These are phyloP conservation scores for Uropetala carovei DNA, from an alignment of 2,888 invertebrate genomes.

Conservation along the genomic window DNA sequence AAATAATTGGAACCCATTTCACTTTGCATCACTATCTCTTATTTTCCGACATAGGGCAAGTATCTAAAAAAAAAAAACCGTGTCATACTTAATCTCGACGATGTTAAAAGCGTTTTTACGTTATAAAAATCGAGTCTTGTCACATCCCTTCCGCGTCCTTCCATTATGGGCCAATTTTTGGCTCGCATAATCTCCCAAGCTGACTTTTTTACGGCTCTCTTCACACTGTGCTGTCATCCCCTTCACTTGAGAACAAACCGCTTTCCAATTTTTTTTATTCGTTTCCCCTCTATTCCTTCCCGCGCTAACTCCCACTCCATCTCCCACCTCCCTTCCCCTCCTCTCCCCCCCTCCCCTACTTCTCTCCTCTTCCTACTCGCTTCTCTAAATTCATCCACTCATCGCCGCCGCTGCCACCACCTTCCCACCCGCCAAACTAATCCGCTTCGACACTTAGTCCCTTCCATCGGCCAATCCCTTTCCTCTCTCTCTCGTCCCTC, in stretches of 20 bases:
- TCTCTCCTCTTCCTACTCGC: neutral
- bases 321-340: neutral
- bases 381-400: neutral
- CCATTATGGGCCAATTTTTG: constrained; percentile 4
- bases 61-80: neutral
- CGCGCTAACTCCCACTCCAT: neutral
- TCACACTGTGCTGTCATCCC: constrained; percentile 24
- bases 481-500: neutral
- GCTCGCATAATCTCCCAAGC: neutral
- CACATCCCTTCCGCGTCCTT: neutral
- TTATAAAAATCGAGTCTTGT: neutral
- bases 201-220: neutral
- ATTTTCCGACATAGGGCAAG: neutral
- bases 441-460: neutral
- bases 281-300: too few species aligned
- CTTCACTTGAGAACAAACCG: constrained; percentile 2
- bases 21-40: neutral
- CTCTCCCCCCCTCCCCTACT: neutral
- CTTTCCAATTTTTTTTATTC: constrained; percentile 12
- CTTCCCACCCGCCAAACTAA: neutral
- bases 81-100: neutral
- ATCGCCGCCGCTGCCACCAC: neutral
- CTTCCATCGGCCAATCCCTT: neutral
- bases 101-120: neutral
- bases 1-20: too few species aligned